Base-by-base conservation (phyloP, 2,113 vertebrate genomes). In the Cettia cetti region DNA sequence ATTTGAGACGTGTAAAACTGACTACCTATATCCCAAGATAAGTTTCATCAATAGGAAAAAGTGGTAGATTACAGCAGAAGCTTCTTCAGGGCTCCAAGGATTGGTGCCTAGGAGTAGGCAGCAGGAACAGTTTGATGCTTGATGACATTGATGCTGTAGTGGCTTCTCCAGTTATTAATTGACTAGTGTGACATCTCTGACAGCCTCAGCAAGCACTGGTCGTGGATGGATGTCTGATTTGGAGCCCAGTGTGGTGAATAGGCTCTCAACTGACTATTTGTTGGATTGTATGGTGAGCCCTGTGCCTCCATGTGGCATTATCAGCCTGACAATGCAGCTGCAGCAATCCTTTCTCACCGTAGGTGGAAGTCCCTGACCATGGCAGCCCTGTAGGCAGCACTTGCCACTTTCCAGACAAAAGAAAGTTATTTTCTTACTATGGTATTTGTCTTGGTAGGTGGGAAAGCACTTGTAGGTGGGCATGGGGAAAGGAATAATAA, bases 401-500 rank as follows among this genome's bases (percentile, higher is more conserved):
- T 86, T 95, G 39, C 15, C 22, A 71, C 52, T 56, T 88, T 72
- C 39, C 20, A 89, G 64, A 77, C 64, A 56, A 77, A 90, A 90
- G n/a, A 68, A 83, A 82, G 16, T 27, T 33, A 5, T 35, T 84
- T 87, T 84, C 31, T 78, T 75, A 24, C 27, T 12, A 6, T n/a
- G 72, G 22, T 22, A 86, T 95, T 89, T 94, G 7, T 70, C 68
- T 91, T 76, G 47, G 69, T 94, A 92, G 69, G 83, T 89, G 72
- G 86, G 54, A 71, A 95, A 91, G 31, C 31, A 71, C 37, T 86
- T 82, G 44, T 49, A 71, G 8, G 35, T 68, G 56, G 52, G 68
- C 45, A 86, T 2, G 3, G 77, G 7, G 31, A 56, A 71, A 86
- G 14, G 49, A 89, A 88, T 70, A 90, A 68, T 20, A n/a, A 49